phyloP scores from a whole-genome alignment of 2,888 invertebrate genomes.

The Athalia rosae region DNA sequence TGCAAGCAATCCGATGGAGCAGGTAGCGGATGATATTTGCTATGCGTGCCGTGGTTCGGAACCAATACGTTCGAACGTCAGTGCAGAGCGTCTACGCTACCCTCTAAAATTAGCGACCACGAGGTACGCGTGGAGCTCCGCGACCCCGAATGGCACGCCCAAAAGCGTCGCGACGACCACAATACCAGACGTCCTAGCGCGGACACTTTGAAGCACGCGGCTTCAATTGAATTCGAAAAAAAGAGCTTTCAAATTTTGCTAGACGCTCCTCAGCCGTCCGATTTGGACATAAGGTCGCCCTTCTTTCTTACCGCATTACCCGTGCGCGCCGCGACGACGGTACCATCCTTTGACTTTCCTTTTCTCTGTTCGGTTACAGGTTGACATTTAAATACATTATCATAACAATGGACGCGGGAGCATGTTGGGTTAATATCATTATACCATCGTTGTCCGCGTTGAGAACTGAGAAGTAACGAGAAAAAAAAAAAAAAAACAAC shows the following conservation, averaged over 20 bases:
- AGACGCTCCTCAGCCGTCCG: no score
- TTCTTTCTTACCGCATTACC: not conserved
- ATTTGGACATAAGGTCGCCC: no score
- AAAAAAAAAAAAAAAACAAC: no score
- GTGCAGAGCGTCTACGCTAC: no score
- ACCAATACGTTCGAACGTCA: no score
- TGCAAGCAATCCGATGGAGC: no score
- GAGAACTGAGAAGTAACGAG: slow-evolving; percentile 7
- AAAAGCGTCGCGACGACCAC: slow-evolving; percentile 25
- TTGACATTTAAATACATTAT: slow-evolving; percentile 71
- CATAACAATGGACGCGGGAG: slow-evolving; percentile 69
- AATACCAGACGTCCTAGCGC: slow-evolving; percentile 33
- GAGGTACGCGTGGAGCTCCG: slow-evolving; percentile 63
- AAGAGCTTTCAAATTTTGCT: no score
- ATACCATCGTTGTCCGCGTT: slow-evolving; percentile 52
- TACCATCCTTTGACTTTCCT: slow-evolving; percentile 10
- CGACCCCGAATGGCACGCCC: slow-evolving; percentile 56
- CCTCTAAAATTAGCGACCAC: slow-evolving; percentile 70
- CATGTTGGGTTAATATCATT: slow-evolving; percentile 67
- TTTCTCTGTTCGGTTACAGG: slow-evolving; percentile 34
- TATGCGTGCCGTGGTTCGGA: slow-evolving; percentile 16
- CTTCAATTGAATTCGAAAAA: no score
- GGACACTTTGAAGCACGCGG: no score
- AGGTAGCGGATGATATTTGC: not conserved
- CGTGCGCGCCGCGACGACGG: not conserved